Percentiles rank a stretch among this genome's conserved stretches.
These are phyloP conservation scores for Catocala sponsa DNA, from an alignment of 2,888 invertebrate species.

Conservation along the genomic window DNA sequence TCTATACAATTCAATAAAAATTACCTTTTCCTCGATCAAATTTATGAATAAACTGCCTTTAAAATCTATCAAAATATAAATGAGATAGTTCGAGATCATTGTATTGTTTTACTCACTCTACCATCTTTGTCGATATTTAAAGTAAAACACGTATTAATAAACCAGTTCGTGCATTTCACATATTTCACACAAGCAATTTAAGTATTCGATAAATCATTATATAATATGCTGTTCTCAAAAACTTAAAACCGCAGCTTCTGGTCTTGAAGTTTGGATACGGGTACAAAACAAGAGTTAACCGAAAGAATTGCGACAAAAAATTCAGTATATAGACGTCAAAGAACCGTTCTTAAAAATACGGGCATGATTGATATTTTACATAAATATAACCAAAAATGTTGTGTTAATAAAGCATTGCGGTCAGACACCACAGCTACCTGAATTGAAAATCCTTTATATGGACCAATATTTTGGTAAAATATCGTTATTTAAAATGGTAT, in stretches of 20 bases:
- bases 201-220: slow-evolving; percentile 15
- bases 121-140: slow-evolving; percentile 7
- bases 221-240: slow-evolving; percentile 26
- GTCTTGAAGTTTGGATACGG: slow-evolving; percentile 49
- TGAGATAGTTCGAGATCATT: too few relatives aligned
- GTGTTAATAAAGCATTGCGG: slow-evolving; percentile 32
- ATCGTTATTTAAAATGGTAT: slow-evolving; percentile 23
- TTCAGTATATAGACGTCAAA: slow-evolving; percentile 13
- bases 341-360: slow-evolving; percentile 27
- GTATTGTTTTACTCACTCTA: slow-evolving; percentile 9
- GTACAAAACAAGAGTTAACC: slow-evolving; percentile 19
- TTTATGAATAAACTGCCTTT: neutral
- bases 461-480: slow-evolving; percentile 61
- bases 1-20: too few relatives aligned
- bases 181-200: slow-evolving; percentile 14
- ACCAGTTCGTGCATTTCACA: slow-evolving; percentile 9
- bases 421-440: slow-evolving; percentile 69
- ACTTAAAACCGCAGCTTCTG: slow-evolving; percentile 45
- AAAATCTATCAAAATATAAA: too few relatives aligned
- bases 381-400: slow-evolving; percentile 20
- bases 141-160: slow-evolving; percentile 14
- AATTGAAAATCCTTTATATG: slow-evolving; percentile 69
- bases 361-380: slow-evolving; percentile 23
- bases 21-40: too few relatives aligned
- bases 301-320: slow-evolving; percentile 13